phyloP scores from a whole-genome alignment of 2,888 invertebrate species.

The Dynastes hyllus region DNA sequence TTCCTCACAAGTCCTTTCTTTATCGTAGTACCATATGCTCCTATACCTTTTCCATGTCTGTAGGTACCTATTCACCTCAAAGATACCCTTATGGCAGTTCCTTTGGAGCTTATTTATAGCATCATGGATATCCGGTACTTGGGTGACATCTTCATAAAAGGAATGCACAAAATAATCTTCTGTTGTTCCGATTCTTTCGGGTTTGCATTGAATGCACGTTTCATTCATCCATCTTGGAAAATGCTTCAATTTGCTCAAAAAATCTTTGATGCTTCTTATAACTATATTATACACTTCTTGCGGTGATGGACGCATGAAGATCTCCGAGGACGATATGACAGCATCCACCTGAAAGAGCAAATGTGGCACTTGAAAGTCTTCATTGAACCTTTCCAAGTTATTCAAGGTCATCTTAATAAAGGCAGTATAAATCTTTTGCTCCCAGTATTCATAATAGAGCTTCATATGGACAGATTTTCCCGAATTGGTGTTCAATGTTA shows the following conservation, averaged over 20 bases:
- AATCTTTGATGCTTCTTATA: constrained; percentile 83
- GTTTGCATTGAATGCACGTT: constrained; percentile 83
- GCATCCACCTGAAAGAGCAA: constrained; percentile 87
- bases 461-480: constrained; percentile 84
- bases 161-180: constrained; percentile 79
- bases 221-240: constrained; percentile 92
- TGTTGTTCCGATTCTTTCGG: constrained; percentile 75
- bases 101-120: constrained; percentile 79
- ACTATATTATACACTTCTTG: constrained; percentile 86
- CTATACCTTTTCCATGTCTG: constrained; percentile 83
- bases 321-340: constrained; percentile 82
- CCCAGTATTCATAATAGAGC: constrained; percentile 88
- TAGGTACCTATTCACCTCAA: constrained; percentile 77
- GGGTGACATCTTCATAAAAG: constrained; percentile 86
- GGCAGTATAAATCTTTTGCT: constrained; percentile 82
- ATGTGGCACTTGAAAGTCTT: constrained; percentile 72
- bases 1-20: constrained; percentile 82
- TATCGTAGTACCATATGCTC: constrained; percentile 86
- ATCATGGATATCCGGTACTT: constrained; percentile 81
- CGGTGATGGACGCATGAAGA: constrained; percentile 83
- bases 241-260: constrained; percentile 81
- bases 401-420: constrained; percentile 79
- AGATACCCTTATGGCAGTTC: constrained; percentile 78
- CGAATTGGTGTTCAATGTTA: constrained; percentile 86
- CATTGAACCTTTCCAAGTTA: constrained; percentile 82